These are phyloP conservation scores for Probosciger aterrimus DNA, from an alignment of 2,113 vertebrate species.

Conservation along the genomic window DNA sequence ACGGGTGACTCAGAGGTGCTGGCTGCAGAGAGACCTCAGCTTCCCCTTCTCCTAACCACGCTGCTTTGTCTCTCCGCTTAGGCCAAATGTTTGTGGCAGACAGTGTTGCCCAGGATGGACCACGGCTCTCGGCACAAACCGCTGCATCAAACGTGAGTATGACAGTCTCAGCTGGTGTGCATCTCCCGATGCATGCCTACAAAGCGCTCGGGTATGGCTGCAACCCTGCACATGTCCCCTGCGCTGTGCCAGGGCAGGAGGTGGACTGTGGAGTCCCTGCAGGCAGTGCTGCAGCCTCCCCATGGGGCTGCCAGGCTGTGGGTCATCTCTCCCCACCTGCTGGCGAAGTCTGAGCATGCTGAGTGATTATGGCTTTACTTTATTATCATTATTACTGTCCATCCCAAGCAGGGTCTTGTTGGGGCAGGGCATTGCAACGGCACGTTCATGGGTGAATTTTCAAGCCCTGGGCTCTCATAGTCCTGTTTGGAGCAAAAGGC, in stretches of 20 bases:
- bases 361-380: background rate
- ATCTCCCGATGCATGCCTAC: background rate
- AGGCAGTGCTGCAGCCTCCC: background rate
- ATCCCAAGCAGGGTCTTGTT: background rate
- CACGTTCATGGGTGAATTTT: background rate
- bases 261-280: background rate
- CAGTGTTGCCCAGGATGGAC: slow-evolving; percentile 95
- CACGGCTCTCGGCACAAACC: slow-evolving; percentile 85
- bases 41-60: slow-evolving; percentile 25
- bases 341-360: background rate
- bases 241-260: background rate
- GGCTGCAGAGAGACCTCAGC: slow-evolving; percentile 15
- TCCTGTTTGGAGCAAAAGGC: background rate
- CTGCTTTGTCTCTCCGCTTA: slow-evolving; percentile 66
- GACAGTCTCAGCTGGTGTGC: background rate
- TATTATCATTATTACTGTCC: background rate
- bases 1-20: slow-evolving; percentile 47
- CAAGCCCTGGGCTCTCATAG: background rate
- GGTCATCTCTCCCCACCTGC: background rate
- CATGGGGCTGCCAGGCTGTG: background rate
- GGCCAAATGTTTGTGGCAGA: slow-evolving; percentile 92
- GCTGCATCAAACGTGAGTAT: slow-evolving; percentile 94
- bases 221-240: accelerated
- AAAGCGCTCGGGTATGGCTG: background rate
- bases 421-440: background rate